Percentiles rank a stretch among this genome's conserved stretches.
Conservation (phyloP, 2,888 invertebrate genomes). For the Nezara viridula region DNA sequence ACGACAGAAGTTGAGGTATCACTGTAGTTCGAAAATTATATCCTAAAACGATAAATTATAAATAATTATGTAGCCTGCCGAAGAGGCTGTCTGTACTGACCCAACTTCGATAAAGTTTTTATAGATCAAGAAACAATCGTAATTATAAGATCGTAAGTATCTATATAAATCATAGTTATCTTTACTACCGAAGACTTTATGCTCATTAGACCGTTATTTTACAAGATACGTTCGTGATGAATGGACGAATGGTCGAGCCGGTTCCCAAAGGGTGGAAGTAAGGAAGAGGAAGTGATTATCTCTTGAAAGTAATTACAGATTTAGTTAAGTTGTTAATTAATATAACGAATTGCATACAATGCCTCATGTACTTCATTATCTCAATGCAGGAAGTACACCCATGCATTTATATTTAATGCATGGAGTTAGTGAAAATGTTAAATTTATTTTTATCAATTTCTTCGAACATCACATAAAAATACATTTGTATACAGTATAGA, state of each 20-base stretch:
- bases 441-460: not conserved
- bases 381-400: not conserved
- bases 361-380: not conserved
- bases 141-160: no score
- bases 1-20: no score
- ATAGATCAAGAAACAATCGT: no score
- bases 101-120: no score
- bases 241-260: not conserved
- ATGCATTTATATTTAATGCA: not conserved
- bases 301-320: slow-evolving; percentile 24
- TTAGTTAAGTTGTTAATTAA: slow-evolving; percentile 19
- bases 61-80: no score
- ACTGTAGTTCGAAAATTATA: no score
- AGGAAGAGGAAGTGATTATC: slow-evolving; percentile 40
- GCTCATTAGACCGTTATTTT: not conserved
- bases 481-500: no score
- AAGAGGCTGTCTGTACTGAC: no score
- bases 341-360: not conserved
- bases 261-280: slow-evolving; percentile 6
- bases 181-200: not conserved
- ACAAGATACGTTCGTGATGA: not conserved
- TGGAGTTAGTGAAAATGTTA: not conserved
- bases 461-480: no score
- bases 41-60: no score
- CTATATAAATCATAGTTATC: not conserved